Evolutionary conservation across 1,140 invertebrate species (phyloP).

Genomic region (Macrobrachium nipponense): DNA sequence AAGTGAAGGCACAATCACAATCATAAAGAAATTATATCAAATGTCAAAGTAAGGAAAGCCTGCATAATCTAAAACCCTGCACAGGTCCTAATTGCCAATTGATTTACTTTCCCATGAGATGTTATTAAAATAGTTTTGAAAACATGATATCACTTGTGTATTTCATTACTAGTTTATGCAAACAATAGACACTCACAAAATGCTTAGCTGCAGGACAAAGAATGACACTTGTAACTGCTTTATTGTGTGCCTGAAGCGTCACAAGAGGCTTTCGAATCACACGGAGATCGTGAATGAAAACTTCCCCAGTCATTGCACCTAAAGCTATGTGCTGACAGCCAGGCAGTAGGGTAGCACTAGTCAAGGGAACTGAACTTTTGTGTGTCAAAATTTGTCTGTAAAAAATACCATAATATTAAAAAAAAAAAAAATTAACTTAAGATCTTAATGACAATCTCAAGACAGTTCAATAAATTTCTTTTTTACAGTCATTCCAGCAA

Average conservation of each 20-base stretch:
- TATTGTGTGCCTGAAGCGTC: conserved; percentile 37
- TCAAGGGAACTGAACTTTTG: conserved; percentile 46
- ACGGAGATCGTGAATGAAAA: conserved; percentile 55
- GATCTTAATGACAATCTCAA: not conserved
- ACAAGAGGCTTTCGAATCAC: conserved; percentile 39
- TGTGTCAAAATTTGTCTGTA: conserved; percentile 49
- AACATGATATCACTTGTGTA: no score
- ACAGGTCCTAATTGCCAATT: no score
- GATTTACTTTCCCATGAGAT: no score
- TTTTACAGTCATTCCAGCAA: no score
- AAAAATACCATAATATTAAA: not conserved
- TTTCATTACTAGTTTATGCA: no score
- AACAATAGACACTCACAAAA: conserved; percentile 4
- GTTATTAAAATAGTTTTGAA: no score
- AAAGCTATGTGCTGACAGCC: conserved; percentile 52
- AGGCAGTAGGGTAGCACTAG: conserved; percentile 47
- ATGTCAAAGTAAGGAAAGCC: no score
- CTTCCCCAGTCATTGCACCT: conserved; percentile 57
- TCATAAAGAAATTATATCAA: no score
- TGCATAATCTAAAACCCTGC: no score
- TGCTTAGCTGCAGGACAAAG: conserved; percentile 22
- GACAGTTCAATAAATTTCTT: no score
- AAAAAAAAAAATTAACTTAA: not conserved
- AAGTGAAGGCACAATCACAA: no score
- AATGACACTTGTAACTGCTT: conserved; percentile 31